Percentiles rank a stretch among this genome's conserved stretches.
These are phyloP conservation scores for Sebastes vulpes DNA, from an alignment of 2,797 vertebrate genomes.

Conservation along the genomic window DNA sequence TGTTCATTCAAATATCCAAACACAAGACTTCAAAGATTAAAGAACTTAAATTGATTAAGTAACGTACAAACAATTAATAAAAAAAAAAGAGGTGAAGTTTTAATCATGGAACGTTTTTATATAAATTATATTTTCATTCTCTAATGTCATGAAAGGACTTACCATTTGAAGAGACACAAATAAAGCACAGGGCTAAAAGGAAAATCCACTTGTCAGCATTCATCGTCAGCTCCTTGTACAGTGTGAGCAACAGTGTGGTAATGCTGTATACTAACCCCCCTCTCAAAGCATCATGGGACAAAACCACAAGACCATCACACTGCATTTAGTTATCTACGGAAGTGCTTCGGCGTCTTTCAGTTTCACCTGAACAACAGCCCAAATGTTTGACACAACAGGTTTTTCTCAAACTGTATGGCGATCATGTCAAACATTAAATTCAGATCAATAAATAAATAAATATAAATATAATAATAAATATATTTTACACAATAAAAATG, in stretches of 20 bases:
- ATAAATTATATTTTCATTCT: not conserved
- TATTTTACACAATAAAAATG: not conserved
- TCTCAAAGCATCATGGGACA: constrained; percentile 37
- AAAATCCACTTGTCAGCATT: not conserved
- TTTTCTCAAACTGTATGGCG: not conserved
- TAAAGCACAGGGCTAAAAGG: constrained; percentile 33
- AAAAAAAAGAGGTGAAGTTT: not conserved
- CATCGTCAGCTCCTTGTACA: constrained; percentile 14
- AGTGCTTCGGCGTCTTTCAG: not conserved
- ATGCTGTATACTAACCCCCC: not conserved
- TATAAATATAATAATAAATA: not conserved
- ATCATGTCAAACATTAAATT: not conserved
- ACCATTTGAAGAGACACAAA: constrained; percentile 42
- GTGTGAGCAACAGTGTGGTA: not conserved
- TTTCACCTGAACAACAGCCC: not conserved
- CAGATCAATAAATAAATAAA: not conserved
- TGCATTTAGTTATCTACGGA: not conserved
- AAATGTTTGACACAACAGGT: not conserved
- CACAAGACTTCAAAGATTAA: not conserved
- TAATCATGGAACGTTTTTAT: not conserved
- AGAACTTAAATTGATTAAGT: not conserved
- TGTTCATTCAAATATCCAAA: not conserved
- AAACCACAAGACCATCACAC: constrained; percentile 53
- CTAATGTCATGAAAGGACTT: constrained; percentile 15
- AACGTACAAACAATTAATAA: not conserved